Evolutionary conservation across 2,113 vertebrate species (phyloP).

Genomic region (Grus americana): DNA sequence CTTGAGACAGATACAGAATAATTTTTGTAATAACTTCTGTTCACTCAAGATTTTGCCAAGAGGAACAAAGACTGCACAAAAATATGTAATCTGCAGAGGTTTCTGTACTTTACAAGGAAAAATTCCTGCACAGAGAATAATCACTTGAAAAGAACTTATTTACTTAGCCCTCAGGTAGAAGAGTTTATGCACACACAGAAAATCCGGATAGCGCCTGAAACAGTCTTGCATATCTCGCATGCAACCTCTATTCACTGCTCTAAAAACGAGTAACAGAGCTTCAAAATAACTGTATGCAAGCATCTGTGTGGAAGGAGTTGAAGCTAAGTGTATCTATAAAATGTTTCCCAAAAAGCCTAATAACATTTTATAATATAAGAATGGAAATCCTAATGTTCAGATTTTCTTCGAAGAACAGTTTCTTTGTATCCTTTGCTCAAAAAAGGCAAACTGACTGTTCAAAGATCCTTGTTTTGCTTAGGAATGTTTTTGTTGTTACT

Average conservation of each 20-base stretch:
- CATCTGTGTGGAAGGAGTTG: not conserved
- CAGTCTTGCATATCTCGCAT: not conserved
- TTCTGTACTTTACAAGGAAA: constrained; percentile 4
- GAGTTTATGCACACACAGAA: constrained; percentile 35
- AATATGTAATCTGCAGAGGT: constrained; percentile 25
- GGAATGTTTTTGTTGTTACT: constrained; percentile 75
- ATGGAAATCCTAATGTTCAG: not conserved
- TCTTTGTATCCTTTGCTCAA: constrained; percentile 9
- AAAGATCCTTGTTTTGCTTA: constrained; percentile 34
- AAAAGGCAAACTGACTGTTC: not conserved
- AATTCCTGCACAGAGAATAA: constrained; percentile 38
- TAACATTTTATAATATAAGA: not conserved
- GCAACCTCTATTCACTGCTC: not conserved
- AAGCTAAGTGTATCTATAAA: not conserved
- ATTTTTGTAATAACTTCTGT: constrained; percentile 42
- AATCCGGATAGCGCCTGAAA: constrained; percentile 42
- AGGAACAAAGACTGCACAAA: constrained; percentile 39
- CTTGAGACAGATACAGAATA: constrained; percentile 9
- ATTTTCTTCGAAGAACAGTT: constrained; percentile 7
- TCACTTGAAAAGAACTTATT: constrained; percentile 54
- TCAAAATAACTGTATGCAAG: not conserved
- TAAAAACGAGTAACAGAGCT: constrained; percentile 18
- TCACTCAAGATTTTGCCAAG: constrained; percentile 27
- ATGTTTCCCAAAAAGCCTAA: not conserved
- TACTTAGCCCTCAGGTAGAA: constrained; percentile 46